A percentile compares a stretch with the other conserved stretches of the same genome.
Evolutionary conservation across 1,140 invertebrate species (phyloP).

Genomic region (Protaetia brevitarsis): DNA sequence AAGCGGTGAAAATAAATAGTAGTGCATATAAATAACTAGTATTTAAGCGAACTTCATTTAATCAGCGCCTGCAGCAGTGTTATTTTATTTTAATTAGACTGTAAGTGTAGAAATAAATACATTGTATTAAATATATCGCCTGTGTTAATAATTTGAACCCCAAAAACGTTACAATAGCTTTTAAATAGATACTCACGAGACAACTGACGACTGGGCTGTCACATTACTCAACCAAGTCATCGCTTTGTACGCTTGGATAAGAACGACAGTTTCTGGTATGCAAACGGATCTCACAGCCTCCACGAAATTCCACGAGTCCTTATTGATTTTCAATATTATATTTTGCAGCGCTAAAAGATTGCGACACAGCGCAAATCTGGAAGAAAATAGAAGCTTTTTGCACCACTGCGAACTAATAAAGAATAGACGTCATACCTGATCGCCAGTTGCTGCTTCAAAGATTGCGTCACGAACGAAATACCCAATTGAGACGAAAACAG

Average conservation of each 20-base stretch:
- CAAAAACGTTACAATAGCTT: too few relatives aligned
- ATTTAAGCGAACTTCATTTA: too few relatives aligned
- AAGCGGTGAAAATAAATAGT: too few relatives aligned
- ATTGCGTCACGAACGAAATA: conserved; percentile 65
- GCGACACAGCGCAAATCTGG: conserved; percentile 64
- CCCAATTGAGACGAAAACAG: conserved; percentile 73
- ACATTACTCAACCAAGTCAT: conserved; percentile 72
- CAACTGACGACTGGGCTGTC: conserved; percentile 51
- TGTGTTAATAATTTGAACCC: too few relatives aligned
- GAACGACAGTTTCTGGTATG: conserved; percentile 62
- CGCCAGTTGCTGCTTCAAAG: conserved; percentile 50
- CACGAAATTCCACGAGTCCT: conserved; percentile 50
- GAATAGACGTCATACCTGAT: conserved; percentile 51
- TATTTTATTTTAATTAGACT: too few relatives aligned
- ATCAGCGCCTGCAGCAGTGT: too few relatives aligned
- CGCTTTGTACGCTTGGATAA: conserved; percentile 75
- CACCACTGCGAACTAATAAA: neutral
- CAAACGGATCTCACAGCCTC: conserved; percentile 54
- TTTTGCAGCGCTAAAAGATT: conserved; percentile 67
- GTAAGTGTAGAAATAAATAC: too few relatives aligned
- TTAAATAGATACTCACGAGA: conserved; percentile 44
- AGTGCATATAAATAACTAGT: too few relatives aligned
- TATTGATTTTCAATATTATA: conserved; percentile 54
- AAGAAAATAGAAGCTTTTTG: conserved; percentile 23
- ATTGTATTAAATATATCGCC: too few relatives aligned